phyloP scores from a whole-genome alignment of 2,888 invertebrate species.

The Pecten maximus region DNA sequence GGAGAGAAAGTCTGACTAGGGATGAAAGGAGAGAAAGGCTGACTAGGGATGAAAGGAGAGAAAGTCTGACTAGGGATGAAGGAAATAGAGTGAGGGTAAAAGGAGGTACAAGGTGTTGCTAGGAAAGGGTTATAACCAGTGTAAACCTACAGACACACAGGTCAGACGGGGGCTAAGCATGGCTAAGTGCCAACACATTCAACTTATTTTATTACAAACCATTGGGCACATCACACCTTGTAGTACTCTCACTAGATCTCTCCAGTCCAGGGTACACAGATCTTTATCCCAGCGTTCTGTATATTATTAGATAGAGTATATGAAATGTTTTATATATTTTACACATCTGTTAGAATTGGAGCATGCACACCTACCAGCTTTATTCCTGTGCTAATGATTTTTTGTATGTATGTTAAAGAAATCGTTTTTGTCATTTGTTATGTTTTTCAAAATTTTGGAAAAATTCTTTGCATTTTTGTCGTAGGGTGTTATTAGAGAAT shows the following conservation, averaged over 20 bases:
- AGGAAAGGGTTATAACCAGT: neutral
- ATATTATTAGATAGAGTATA: neutral
- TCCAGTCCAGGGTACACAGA: neutral
- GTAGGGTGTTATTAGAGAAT: constrained; percentile 21
- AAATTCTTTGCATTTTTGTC: neutral
- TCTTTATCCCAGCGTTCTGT: neutral
- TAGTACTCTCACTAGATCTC: neutral
- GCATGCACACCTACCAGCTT: neutral
- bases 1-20: neutral
- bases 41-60: too few relatives aligned
- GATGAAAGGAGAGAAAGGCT: neutral
- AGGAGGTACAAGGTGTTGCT: neutral
- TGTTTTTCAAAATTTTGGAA: constrained; percentile 20
- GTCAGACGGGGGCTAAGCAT: neutral
- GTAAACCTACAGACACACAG: neutral
- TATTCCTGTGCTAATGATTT: neutral
- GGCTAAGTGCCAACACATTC: neutral
- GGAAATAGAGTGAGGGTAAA: neutral
- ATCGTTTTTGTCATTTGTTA: neutral
- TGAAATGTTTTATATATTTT: neutral
- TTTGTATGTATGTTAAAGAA: constrained; percentile 4
- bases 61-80: neutral
- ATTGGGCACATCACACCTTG: constrained; percentile 20
- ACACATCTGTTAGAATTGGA: constrained; percentile 33
- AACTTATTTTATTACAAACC: constrained; percentile 18